These are phyloP conservation scores for Cataglyphis cursor DNA, from an alignment of 2,888 invertebrate species.

Conservation along the genomic window DNA sequence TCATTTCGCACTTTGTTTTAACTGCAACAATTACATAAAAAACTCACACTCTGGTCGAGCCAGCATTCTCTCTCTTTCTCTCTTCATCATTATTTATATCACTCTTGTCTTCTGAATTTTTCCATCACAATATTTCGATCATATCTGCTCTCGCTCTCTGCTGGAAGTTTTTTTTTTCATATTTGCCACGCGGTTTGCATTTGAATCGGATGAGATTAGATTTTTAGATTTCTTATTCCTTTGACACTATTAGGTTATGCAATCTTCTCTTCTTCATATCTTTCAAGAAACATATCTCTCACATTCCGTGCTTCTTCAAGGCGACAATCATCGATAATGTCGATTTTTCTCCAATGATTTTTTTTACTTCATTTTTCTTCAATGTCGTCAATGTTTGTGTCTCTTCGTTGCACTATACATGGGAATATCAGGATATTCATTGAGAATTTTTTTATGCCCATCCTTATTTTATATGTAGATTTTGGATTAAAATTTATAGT, in stretches of 20 bases:
- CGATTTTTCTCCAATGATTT: constrained; percentile 9
- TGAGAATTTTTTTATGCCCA: constrained; percentile 34
- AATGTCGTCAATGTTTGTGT: constrained; percentile 62
- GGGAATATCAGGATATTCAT: constrained; percentile 8
- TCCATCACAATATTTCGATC: constrained; percentile 43
- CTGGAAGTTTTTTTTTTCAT: background rate
- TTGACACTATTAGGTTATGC: background rate
- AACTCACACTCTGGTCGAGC: constrained; percentile 50
- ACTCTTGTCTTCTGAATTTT: constrained; percentile 26
- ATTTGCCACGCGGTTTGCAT: constrained; percentile 15
- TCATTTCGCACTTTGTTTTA: constrained; percentile 52
- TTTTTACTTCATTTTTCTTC: constrained; percentile 54
- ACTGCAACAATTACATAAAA: constrained; percentile 56
- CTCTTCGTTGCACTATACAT: constrained; percentile 54
- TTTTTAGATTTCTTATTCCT: constrained; percentile 29
- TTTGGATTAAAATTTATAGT: constrained; percentile 7
- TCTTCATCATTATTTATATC: constrained; percentile 45
- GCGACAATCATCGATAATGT: constrained; percentile 24
- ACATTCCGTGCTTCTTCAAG: background rate
- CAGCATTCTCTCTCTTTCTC: constrained; percentile 39
- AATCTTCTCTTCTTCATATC: constrained; percentile 6
- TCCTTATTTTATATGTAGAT: background rate
- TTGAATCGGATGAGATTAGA: constrained; percentile 11
- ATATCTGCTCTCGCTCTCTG: constrained; percentile 37
- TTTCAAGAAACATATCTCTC: constrained; percentile 4